These are phyloP conservation scores for Brotula barbata DNA, from an alignment of 2,797 vertebrate genomes.

Conservation along the genomic window DNA sequence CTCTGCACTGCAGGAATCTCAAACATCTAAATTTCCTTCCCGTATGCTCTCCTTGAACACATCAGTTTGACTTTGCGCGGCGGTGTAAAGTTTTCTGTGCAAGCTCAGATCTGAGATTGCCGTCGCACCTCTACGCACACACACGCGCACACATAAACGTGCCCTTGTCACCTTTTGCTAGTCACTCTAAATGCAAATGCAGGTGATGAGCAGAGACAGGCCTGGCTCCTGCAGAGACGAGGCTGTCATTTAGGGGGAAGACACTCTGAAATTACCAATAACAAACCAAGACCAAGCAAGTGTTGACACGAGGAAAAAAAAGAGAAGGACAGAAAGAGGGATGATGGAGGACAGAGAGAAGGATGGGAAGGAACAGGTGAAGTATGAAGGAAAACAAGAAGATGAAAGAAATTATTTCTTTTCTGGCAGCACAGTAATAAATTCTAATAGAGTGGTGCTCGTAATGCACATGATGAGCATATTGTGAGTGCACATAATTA, in stretches of 20 bases:
- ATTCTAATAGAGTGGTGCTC: conserved; percentile 25
- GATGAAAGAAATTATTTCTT: conserved; percentile 16
- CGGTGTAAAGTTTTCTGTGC: conserved; percentile 36
- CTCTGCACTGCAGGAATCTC: conserved; percentile 40
- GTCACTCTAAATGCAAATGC: conserved; percentile 88
- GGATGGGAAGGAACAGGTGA: conserved; percentile 1
- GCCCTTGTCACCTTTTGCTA: conserved; percentile 59
- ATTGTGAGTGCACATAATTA: conserved; percentile 44
- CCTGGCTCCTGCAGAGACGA: conserved; percentile 75
- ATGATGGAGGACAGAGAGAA: not conserved
- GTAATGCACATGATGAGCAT: conserved; percentile 41
- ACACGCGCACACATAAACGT: conserved; percentile 11
- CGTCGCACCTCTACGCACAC: conserved; percentile 24
- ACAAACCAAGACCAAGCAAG: conserved; percentile 69
- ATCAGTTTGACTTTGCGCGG: conserved; percentile 11
- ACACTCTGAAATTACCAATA: conserved; percentile 83
- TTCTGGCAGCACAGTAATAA: conserved; percentile 11
- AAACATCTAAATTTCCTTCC: conserved; percentile 32
- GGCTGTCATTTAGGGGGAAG: conserved; percentile 81
- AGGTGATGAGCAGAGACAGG: conserved; percentile 70
- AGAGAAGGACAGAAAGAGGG: conserved; percentile 9
- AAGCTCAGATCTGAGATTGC: conserved; percentile 34
- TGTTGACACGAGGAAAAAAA: conserved; percentile 30
- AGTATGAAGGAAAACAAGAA: not conserved
- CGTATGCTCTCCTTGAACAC: conserved; percentile 30